Evolutionary conservation across 1,140 invertebrate species (phyloP).

Genomic region (Euglossa dilemma): DNA sequence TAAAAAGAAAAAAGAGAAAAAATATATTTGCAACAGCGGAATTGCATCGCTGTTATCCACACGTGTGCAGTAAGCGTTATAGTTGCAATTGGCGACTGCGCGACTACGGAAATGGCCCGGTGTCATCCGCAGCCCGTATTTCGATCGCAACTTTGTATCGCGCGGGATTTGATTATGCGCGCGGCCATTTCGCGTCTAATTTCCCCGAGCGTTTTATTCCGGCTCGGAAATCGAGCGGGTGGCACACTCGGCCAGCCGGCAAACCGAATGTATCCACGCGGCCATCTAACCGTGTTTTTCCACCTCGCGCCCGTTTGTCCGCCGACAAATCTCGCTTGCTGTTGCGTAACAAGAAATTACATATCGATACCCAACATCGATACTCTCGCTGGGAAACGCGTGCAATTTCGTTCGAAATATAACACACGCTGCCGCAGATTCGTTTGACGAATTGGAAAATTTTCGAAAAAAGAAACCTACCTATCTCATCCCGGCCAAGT

Average conservation of each 20-base stretch:
- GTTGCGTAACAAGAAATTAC: slow-evolving; percentile 17
- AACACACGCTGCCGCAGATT: too few relatives aligned
- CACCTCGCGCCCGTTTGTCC: not conserved
- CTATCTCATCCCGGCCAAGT: too few relatives aligned
- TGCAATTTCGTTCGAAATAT: too few relatives aligned
- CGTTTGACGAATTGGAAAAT: too few relatives aligned
- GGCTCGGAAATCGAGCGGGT: slow-evolving; percentile 8
- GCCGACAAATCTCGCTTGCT: not conserved
- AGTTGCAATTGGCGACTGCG: not conserved
- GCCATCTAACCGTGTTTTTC: not conserved
- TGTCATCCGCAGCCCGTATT: not conserved
- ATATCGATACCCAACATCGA: not conserved
- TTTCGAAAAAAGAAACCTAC: too few relatives aligned
- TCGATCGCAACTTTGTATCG: not conserved
- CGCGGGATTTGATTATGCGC: slow-evolving; percentile 2
- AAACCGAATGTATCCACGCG: not conserved
- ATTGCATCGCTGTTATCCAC: not conserved
- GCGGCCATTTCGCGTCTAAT: not conserved
- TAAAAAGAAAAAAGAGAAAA: too few relatives aligned
- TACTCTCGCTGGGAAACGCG: too few relatives aligned
- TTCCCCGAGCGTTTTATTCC: slow-evolving; percentile 14
- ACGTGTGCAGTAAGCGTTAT: too few relatives aligned
- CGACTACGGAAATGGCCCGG: not conserved
- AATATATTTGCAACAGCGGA: too few relatives aligned
- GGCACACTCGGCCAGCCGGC: not conserved